phyloP scores from a whole-genome alignment of 2,797 vertebrate genomes.

The Crax fasciolata region DNA sequence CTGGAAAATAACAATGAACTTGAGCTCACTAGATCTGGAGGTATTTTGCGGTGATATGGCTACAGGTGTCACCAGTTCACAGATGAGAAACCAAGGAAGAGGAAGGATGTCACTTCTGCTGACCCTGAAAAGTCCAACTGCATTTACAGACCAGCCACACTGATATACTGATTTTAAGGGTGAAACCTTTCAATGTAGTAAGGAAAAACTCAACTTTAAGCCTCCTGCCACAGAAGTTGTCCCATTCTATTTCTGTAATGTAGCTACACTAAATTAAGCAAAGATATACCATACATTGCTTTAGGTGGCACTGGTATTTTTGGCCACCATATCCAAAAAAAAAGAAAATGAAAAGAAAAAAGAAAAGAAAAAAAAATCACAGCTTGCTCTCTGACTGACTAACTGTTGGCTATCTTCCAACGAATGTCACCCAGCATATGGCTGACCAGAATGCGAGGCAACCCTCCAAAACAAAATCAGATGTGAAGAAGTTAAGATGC shows the following conservation, averaged over 20 bases:
- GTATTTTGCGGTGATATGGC: not conserved
- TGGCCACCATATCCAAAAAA: not conserved
- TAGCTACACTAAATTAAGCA: not conserved
- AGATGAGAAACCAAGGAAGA: not conserved
- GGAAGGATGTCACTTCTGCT: not conserved
- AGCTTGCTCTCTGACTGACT: slow-evolving; percentile 42
- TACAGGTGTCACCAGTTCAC: not conserved
- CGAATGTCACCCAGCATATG: slow-evolving; percentile 60
- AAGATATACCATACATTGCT: not conserved
- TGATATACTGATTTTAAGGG: not conserved
- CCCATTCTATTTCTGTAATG: accelerated
- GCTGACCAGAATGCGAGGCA: slow-evolving; percentile 68
- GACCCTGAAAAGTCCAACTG: not conserved
- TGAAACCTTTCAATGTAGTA: not conserved
- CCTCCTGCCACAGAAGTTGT: not conserved
- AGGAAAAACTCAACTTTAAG: not conserved
- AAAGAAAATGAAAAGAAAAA: not conserved
- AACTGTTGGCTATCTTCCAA: slow-evolving; percentile 46
- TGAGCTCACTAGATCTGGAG: not conserved
- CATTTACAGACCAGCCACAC: accelerated
- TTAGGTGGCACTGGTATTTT: slow-evolving; percentile 19
- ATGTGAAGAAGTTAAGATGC: slow-evolving; percentile 30
- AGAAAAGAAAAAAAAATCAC: not conserved
- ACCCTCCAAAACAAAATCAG: slow-evolving; percentile 56
- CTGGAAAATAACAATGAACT: not conserved